Conservation (phyloP, 1,140 invertebrate species). For the Bombus breviceps region DNA sequence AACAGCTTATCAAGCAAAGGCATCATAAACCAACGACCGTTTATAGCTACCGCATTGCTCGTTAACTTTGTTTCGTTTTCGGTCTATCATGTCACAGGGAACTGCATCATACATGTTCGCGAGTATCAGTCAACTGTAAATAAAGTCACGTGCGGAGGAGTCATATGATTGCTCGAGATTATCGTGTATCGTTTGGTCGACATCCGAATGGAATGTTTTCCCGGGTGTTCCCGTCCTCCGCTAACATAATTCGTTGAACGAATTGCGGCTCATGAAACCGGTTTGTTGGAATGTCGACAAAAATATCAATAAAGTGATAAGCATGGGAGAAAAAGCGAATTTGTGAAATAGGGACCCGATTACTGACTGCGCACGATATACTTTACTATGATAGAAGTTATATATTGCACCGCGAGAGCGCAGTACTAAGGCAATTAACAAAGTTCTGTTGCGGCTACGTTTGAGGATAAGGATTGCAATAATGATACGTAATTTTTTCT, state of each 20-base stretch:
- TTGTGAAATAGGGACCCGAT: background rate
- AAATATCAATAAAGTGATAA: background rate
- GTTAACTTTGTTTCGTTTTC: conserved; percentile 65
- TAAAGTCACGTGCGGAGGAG: conserved; percentile 84
- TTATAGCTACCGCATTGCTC: conserved; percentile 71
- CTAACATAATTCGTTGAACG: background rate
- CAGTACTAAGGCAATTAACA: background rate
- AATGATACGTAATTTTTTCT: no score
- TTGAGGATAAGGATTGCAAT: background rate
- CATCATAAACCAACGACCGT: conserved; percentile 76
- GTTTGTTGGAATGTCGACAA: conserved; percentile 5
- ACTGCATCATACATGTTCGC: conserved; percentile 75
- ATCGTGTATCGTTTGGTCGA: conserved; percentile 44
- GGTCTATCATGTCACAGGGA: conserved; percentile 77
- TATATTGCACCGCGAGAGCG: background rate
- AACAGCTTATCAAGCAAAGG: conserved; percentile 82
- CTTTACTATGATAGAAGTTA: background rate
- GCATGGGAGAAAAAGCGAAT: background rate
- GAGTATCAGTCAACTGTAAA: conserved; percentile 80
- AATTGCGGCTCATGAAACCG: background rate
- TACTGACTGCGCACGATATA: conserved; percentile 1
- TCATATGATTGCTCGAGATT: conserved; percentile 83
- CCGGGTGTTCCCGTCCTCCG: background rate
- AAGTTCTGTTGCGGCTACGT: background rate
- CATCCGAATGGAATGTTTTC: conserved; percentile 22